Evolutionary conservation across 2,888 invertebrate genomes (phyloP).

Genomic region (Plagodis dolabraria): DNA sequence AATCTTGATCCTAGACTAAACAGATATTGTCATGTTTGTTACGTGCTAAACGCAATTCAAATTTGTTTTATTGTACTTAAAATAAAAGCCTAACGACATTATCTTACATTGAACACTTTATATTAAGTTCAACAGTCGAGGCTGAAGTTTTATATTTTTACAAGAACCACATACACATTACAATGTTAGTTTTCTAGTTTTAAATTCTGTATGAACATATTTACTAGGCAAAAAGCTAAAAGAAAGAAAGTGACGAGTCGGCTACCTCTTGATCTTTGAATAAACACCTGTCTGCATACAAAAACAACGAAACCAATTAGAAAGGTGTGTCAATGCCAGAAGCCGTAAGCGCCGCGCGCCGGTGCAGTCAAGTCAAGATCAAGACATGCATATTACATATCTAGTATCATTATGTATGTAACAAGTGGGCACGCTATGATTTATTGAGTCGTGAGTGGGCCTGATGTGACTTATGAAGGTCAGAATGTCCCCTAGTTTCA

Average conservation of each 20-base stretch:
- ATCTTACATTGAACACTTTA: too few species aligned
- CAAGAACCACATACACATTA: too few species aligned
- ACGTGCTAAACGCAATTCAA: too few species aligned
- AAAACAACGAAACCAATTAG: slow-evolving; percentile 24
- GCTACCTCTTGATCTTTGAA: slow-evolving; percentile 14
- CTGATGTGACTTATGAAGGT: slow-evolving; percentile 41
- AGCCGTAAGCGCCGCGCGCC: slow-evolving; percentile 20
- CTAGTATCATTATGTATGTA: slow-evolving; percentile 5
- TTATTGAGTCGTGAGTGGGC: slow-evolving; percentile 30
- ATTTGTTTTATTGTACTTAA: too few species aligned
- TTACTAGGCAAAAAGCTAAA: neutral
- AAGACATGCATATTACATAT: slow-evolving; percentile 30
- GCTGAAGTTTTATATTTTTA: too few species aligned
- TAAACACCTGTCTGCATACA: slow-evolving; percentile 19
- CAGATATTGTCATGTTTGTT: too few species aligned
- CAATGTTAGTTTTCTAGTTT: too few species aligned
- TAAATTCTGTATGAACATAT: too few species aligned
- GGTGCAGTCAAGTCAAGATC: slow-evolving; percentile 31
- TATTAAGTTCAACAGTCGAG: too few species aligned
- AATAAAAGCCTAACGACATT: too few species aligned
- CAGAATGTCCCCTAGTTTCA: slow-evolving; percentile 45
- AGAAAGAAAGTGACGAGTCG: slow-evolving; percentile 13
- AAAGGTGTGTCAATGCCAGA: slow-evolving; percentile 37
- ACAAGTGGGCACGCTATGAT: slow-evolving; percentile 25
- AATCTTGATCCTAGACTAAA: too few species aligned